A percentile compares a stretch with the other conserved stretches of the same genome.
Conservation (phyloP, 2,113 vertebrate genomes). For the Malurus cyaneus region DNA sequence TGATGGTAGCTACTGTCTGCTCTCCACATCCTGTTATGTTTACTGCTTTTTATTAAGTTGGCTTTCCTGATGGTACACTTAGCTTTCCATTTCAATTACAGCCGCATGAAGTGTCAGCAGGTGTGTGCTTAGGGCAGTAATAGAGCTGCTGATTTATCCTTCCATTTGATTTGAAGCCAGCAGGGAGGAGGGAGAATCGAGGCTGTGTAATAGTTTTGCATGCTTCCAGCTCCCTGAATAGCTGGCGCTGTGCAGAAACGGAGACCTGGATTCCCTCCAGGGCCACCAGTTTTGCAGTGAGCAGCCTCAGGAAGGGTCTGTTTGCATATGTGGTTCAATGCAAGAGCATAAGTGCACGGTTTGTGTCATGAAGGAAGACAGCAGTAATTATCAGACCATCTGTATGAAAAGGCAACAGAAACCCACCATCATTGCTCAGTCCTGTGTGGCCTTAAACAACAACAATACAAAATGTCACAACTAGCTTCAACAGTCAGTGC, state of each 20-base stretch:
- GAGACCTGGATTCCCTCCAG: neutral
- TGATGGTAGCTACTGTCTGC: neutral
- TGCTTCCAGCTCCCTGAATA: neutral
- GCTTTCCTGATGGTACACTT: neutral
- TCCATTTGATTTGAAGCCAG: constrained; percentile 16
- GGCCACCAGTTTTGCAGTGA: neutral
- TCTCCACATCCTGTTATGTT: neutral
- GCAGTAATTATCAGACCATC: neutral
- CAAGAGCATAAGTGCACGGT: neutral
- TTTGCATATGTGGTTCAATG: neutral
- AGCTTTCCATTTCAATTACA: constrained; percentile 22
- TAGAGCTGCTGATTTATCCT: constrained; percentile 6
- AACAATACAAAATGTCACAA: neutral
- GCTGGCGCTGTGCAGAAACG: neutral
- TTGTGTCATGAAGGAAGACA: neutral
- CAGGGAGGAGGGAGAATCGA: neutral
- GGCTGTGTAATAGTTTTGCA: neutral
- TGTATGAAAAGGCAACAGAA: neutral
- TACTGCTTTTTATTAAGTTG: constrained; percentile 46
- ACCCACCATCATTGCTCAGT: neutral
- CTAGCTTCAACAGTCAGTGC: neutral
- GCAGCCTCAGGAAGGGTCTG: neutral
- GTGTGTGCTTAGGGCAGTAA: neutral
- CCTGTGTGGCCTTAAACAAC: neutral
- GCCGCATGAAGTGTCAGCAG: constrained; percentile 37